Evolutionary conservation across 2,797 vertebrate species (phyloP).

Genomic region (Arnoldichthys spilopterus): DNA sequence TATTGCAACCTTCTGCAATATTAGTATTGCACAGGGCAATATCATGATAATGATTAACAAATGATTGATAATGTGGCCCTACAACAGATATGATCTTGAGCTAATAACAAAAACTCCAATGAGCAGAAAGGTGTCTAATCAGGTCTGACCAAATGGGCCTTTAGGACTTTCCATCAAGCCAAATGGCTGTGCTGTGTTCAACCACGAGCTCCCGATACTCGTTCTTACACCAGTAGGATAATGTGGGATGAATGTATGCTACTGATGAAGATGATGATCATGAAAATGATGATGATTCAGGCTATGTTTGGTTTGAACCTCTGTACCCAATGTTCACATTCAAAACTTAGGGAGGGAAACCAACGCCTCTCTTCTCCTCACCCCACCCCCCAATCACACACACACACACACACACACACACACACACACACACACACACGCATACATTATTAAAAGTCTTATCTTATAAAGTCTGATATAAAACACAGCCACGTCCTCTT

Average conservation of each 20-base stretch:
- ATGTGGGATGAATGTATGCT: background rate
- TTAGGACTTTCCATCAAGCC: background rate
- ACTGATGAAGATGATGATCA: background rate
- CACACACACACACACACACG: background rate
- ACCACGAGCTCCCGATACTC: background rate
- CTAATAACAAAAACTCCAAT: background rate
- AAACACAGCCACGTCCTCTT: background rate
- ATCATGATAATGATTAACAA: background rate
- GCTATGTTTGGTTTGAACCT: conserved; percentile 1
- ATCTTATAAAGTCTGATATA: background rate
- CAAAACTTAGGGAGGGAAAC: conserved; percentile 23
- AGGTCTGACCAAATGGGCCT: background rate
- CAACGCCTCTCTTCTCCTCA: conserved; percentile 26
- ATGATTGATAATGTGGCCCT: background rate
- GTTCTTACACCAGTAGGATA: background rate
- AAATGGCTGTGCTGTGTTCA: background rate
- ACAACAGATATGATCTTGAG: background rate
- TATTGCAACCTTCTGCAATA: background rate
- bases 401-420: conserved; percentile 8
- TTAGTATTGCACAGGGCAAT: background rate
- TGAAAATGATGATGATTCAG: background rate
- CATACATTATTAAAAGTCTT: background rate
- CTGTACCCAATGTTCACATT: conserved; percentile 27
- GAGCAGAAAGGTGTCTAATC: background rate
- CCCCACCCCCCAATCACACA: background rate